Base-by-base conservation (phyloP, 2,888 invertebrate species). In the Megastigmus dorsalis region DNA sequence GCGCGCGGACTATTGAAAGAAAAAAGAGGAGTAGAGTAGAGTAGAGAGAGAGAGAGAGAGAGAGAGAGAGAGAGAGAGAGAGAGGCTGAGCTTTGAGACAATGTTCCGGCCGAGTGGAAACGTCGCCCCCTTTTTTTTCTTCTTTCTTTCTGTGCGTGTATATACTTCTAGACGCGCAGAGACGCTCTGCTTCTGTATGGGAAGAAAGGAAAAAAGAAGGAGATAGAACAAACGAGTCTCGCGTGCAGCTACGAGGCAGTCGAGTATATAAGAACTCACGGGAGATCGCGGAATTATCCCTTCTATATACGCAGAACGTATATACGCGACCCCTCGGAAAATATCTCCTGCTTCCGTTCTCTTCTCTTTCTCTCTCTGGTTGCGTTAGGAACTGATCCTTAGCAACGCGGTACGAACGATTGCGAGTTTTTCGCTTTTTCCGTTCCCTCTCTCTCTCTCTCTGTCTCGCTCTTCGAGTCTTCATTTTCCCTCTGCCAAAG, bases 1-100 rank as follows among this genome's bases (percentile, higher is more conserved):
- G 77, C 80, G 70, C 79, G 82, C 80, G 81, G 81, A 81, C 81
- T 80, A 73, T 66, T 70, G 55, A 77, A 74, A 78, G 77, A 52
- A 62, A 73, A 66, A 73, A 76, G 62, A 69, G 38, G 54, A 57
- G 76, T n/a, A n/a, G n/a, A n/a, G n/a, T n/a, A n/a, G n/a, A n/a
- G n/a, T n/a, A n/a, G n/a, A 36, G 41, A 30, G n/a, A 63, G 63
- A 67, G 59, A 73, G 63, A 66, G 52, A 71, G 65, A 71, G 72
- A 73, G 50, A 72, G 73, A 73, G 76, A 38, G 30, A 59, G 45
- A 36, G 23, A 73, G 50, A 72, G 73, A 73, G 76, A 38, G 30
- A 59, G 45, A 36, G 23, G n/a, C n/a, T n/a, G n/a, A 59, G 59
- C 70, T 79, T 76, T 74, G 79, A 79, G 80, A 78, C 80, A 78